Evolutionary conservation across 2,888 invertebrate genomes (phyloP).

Genomic region (Ceramica pisi): DNA sequence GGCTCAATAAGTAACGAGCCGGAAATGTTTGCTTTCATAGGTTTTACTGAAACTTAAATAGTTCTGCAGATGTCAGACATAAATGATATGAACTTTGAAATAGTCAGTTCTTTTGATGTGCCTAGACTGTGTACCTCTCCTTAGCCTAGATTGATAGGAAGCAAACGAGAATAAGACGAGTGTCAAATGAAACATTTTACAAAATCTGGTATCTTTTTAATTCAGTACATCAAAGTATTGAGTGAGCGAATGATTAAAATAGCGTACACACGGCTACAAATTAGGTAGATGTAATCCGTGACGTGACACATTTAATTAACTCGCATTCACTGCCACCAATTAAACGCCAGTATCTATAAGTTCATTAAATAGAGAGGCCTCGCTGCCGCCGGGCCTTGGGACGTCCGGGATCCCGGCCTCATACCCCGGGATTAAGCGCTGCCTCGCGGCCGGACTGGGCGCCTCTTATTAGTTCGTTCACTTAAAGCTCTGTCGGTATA

Average conservation of each 20-base stretch:
- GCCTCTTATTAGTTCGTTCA: slow-evolving; percentile 55
- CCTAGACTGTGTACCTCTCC: not conserved
- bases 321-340: slow-evolving; percentile 27
- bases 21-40: slow-evolving; percentile 1
- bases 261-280: slow-evolving; percentile 5
- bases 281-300: slow-evolving; percentile 25
- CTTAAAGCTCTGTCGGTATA: slow-evolving; percentile 50
- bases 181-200: not conserved
- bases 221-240: slow-evolving; percentile 6
- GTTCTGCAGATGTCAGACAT: not conserved
- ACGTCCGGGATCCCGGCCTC: slow-evolving; percentile 24
- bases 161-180: not conserved
- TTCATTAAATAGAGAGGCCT: slow-evolving; percentile 43
- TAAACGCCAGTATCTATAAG: slow-evolving; percentile 43
- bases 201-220: slow-evolving; percentile 11
- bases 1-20: not conserved
- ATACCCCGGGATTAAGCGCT: slow-evolving; percentile 58
- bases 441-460: slow-evolving; percentile 24
- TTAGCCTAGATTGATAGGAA: not conserved
- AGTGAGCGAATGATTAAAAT: slow-evolving; percentile 16
- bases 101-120: not conserved
- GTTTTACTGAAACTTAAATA: slow-evolving; percentile 5
- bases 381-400: not conserved
- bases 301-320: slow-evolving; percentile 41
- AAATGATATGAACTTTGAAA: not conserved